Evolutionary conservation across 2,113 vertebrate genomes (phyloP), one percentile per base, ranked within the genome.

Genomic region (Sterrhoptilus dennistouni): DNA sequence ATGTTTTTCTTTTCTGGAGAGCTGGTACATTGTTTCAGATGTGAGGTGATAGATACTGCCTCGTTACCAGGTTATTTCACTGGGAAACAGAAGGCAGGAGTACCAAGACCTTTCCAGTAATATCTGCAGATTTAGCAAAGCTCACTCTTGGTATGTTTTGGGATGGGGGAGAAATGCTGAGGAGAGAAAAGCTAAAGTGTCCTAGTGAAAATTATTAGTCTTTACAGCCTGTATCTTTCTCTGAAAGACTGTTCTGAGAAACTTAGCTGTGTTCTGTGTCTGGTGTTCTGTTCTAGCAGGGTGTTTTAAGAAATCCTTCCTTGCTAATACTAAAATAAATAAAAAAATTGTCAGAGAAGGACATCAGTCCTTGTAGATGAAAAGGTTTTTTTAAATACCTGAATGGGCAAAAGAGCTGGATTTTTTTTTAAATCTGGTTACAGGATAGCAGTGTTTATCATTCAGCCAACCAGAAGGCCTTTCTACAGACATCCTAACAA

Each of bases 361-460:
- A 71, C 25, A 57, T 88, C 47, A 65, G 29, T 60, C 59, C 54
- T 52, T 64, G 36, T 69, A 68, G 76, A 47, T 52, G 20, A 47
- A 53, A 86, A 72, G 10, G 54, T 33, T 38, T 87, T 59, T 85
- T 85, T 65, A 83, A 71, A 75, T 75, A 63, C 11, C 31, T 70
- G 66, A 83, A 33, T 83, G 40, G 47, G 18, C 29, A 81, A 60
- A 83, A 81, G 64, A 70, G 54, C 4, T 10, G 6, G 27, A 61
- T 1, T 61, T 27, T 36, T 22, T 45, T 63, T 50, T 33, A 2
- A 71, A 63, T 77, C 53, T 77, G 20, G 42, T 66, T 61, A 56
- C 29, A 64, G 74, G 70, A 87, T 68, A 95, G 52, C 76, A 82
- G 72, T 50, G 16, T 94, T 97, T 96, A 76, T 91, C 72, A 81